Conservation (phyloP, 2,797 vertebrate species). For the Siniperca scherzeri region DNA sequence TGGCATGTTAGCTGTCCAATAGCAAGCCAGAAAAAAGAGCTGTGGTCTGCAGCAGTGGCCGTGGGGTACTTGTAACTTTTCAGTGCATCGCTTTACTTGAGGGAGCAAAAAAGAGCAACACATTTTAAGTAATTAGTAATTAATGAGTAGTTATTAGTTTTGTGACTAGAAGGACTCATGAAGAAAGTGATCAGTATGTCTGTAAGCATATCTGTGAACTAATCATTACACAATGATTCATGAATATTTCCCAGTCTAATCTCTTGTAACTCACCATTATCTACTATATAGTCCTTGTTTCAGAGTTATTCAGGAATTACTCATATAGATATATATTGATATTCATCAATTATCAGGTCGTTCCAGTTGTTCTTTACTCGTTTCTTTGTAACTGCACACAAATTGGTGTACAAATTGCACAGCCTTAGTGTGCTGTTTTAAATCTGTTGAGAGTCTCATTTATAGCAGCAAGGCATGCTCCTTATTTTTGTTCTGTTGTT, state of each 20-base stretch:
- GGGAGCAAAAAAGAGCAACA: too few relatives aligned
- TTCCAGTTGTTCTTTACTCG: neutral
- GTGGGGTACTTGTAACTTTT: neutral
- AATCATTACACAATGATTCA: neutral
- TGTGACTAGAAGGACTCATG: too few relatives aligned
- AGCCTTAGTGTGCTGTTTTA: conserved; percentile 15
- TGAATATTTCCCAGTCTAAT: neutral
- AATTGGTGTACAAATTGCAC: neutral
- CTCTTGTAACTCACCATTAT: neutral
- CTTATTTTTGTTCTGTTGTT: conserved; percentile 66
- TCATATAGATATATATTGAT: too few relatives aligned
- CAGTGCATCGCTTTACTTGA: neutral
- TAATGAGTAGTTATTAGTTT: too few relatives aligned
- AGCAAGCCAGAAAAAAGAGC: neutral
- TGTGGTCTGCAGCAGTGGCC: neutral
- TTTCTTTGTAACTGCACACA: neutral
- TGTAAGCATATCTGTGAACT: neutral
- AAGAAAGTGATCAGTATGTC: neutral
- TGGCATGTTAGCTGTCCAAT: neutral
- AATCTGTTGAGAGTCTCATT: conserved; percentile 39
- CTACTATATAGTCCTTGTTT: neutral
- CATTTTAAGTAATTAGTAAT: too few relatives aligned
- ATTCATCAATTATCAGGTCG: neutral
- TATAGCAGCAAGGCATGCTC: conserved; percentile 31
- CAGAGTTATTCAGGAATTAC: neutral